Evolutionary conservation across 2,888 invertebrate species (phyloP), one percentile per base, ranked within the genome.

Genomic region (Lepidocyrtoides sp.): DNA sequence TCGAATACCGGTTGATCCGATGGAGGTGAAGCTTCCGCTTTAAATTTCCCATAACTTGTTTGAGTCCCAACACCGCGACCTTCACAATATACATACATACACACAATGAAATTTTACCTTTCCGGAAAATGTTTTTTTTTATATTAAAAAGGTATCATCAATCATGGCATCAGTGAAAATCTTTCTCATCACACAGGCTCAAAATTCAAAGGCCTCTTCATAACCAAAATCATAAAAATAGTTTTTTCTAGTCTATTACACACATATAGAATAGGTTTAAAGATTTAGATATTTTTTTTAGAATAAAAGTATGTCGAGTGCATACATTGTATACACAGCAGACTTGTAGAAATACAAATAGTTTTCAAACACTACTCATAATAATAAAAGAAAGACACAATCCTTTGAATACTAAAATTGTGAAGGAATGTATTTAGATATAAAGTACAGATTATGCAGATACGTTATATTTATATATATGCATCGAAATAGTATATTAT

Each of bases 1-100:
- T 98, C 98, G 95, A 98, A 94, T 63, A 98, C 96, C 98, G 97
- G 93, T 98, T 98, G 95, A 91, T 98, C 98, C 81, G 98, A 98
- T 2, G 98, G 98, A 84, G 98, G 98, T 0, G 98, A 98, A 93
- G 96, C 95, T 94, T 96, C 96, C 86, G 96, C 95, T 95, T 97
- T 93, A 72, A 91, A 82, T 84, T 94, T 93, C 29, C 92, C 93
- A 83, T 92, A 91, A 54, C 81, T 87, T 48, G 94, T 94, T 89
- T 94, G 94, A 63, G 94, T 94, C 82, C 94, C 94, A 82, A 94
- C 93, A 89, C 93, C 94, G 17, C 94, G 93, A 93, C 93, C 94
- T 94, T 82, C 86, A 91, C 83, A 87, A 87, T 63, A 91, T 48
- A 85, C 79, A 79, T 60, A 83, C 63, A 79, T 57, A 91, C 86